Conservation (phyloP, 2,113 vertebrate genomes). For the Rhinolophus sinicus region DNA sequence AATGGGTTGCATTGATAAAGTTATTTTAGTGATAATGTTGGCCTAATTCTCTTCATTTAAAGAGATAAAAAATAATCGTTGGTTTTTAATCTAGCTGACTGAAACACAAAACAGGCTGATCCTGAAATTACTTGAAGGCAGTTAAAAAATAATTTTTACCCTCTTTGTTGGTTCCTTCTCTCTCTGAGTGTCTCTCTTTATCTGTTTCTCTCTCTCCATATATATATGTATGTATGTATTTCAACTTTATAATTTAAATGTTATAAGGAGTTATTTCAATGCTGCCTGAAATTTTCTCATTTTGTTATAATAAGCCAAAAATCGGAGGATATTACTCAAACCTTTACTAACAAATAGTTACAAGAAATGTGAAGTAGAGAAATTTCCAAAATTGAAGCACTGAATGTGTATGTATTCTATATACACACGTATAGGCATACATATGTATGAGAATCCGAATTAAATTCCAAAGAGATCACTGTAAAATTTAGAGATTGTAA, state of each 20-base stretch:
- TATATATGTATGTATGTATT: background rate
- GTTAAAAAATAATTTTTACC: background rate
- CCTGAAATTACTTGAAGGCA: conserved; percentile 35
- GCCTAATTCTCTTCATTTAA: conserved; percentile 1
- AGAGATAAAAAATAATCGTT: background rate
- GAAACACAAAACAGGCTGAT: conserved; percentile 38
- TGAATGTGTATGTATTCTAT: background rate
- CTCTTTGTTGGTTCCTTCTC: background rate
- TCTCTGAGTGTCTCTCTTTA: background rate
- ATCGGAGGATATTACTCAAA: background rate
- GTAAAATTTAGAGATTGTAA: conserved; percentile 22
- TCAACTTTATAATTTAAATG: background rate
- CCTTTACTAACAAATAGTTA: background rate
- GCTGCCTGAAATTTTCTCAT: background rate
- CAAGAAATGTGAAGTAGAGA: background rate
- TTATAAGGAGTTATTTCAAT: background rate
- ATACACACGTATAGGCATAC: background rate
- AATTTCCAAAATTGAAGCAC: background rate
- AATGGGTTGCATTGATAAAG: background rate
- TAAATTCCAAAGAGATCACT: background rate
- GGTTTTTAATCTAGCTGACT: conserved; percentile 31
- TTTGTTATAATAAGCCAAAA: background rate
- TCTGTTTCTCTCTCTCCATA: background rate
- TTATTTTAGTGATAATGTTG: conserved; percentile 49
- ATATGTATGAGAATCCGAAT: background rate